Base-by-base conservation (phyloP, 2,797 vertebrate genomes). In the Leptoclinus maculatus region DNA sequence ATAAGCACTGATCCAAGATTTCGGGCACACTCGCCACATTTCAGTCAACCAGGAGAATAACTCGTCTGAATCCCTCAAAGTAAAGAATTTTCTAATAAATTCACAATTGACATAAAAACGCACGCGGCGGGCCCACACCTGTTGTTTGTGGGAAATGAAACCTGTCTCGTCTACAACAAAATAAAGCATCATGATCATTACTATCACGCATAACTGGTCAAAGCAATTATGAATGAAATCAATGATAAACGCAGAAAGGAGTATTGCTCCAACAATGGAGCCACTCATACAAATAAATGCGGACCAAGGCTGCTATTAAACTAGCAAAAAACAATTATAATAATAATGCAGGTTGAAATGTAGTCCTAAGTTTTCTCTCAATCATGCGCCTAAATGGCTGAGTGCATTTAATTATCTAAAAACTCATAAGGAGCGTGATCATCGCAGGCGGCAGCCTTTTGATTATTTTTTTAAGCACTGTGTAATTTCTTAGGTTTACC, bases 371-470 rank as follows among this genome's bases (percentile, higher is more conserved):
- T 13, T 71, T 71, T 74, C 73, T 74, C 69, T 89, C 80, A 82
- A 80, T 87, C 87, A 83, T 53, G 66, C 66, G 71, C 63, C 59
- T 79, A 77, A 86, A 88, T 88, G 89, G 86, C 83, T 89, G 85
- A 85, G 77, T 83, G 83, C 86, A 32, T 92, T 92, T 93, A 83
- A 91, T 92, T 91, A 90, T 86, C 82, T 76, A 83, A 90, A 87
- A 84, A 68, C 86, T 87, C 85, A 88, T 87, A 87, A 87, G 86
- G 51, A 87, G 82, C n/a, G 80, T 72, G 88, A 88, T 90, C 76
- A 87, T 87, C 88, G 72, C 83, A 78, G 72, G 43, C 84, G 63
- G 64, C 72, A 73, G 80, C 71, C 77, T 78, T 76, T 57, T 70
- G 71, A 83, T 86, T 88, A 89, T 59, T 60, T 43, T 68, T 25